Evolutionary conservation across 2,797 vertebrate species (phyloP).

Genomic region (Poeciliopsis presidionis): DNA sequence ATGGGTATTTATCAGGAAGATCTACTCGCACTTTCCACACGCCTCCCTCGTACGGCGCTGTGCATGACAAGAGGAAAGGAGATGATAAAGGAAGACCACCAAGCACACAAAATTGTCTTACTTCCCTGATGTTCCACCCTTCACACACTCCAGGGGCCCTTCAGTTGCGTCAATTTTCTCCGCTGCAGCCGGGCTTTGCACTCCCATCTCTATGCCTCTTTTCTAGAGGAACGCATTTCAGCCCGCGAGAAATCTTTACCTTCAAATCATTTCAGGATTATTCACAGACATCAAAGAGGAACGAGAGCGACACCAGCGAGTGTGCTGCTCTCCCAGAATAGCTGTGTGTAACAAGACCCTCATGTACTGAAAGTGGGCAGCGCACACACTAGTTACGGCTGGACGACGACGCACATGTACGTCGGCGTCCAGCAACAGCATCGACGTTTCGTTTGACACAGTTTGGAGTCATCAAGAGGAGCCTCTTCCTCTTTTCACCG

Average conservation of each 20-base stretch:
- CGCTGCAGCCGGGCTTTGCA: conserved; percentile 14
- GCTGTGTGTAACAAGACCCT: conserved; percentile 63
- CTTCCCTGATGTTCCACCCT: conserved; percentile 24
- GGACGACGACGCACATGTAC: background rate
- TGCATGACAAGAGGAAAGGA: conserved; percentile 23
- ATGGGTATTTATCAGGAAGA: conserved; percentile 99
- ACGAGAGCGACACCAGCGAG: conserved; percentile 29
- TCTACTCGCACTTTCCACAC: conserved; percentile 99
- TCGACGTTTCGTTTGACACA: background rate
- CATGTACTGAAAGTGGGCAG: conserved; percentile 35
- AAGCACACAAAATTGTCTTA: conserved; percentile 21
- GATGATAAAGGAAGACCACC: conserved; percentile 25
- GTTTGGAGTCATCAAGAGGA: conserved; percentile 36
- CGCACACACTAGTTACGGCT: conserved; percentile 18
- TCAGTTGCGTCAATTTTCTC: conserved; percentile 16
- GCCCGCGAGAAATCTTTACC: conserved; percentile 37
- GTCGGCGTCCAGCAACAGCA: background rate
- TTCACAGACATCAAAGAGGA: conserved; percentile 56
- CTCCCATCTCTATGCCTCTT: conserved; percentile 18
- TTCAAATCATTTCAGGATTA: conserved; percentile 45
- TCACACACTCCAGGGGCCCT: conserved; percentile 15
- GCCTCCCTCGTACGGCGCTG: conserved; percentile 93
- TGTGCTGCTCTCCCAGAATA: conserved; percentile 58
- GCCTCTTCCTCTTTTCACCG: conserved; percentile 43
- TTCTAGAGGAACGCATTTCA: conserved; percentile 39